A percentile compares a stretch with the other conserved stretches of the same genome.
These are phyloP conservation scores for Hypomecis punctinalis DNA, from an alignment of 2,888 invertebrate genomes.

Conservation along the genomic window DNA sequence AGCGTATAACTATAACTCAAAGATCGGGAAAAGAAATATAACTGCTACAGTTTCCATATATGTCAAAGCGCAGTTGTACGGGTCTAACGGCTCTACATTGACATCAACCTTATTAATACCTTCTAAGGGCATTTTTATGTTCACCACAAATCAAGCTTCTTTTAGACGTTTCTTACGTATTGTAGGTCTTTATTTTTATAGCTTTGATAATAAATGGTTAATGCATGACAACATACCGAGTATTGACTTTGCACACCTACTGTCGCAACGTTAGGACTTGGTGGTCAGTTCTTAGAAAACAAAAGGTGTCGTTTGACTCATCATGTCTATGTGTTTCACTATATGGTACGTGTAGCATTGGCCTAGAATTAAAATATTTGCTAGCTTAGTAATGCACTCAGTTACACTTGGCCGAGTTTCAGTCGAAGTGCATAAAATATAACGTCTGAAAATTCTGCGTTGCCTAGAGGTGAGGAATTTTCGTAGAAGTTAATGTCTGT, in stretches of 20 bases:
- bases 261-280: slow-evolving; percentile 17
- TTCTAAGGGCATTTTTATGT: too few species aligned
- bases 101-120: too few species aligned
- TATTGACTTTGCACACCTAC: background rate
- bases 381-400: slow-evolving; percentile 15
- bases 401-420: slow-evolving; percentile 21
- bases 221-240: background rate
- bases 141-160: background rate
- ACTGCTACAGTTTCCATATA: too few species aligned
- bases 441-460: slow-evolving; percentile 17
- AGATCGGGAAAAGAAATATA: too few species aligned
- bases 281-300: slow-evolving; percentile 27
- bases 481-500: slow-evolving; percentile 7
- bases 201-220: slow-evolving; percentile 1
- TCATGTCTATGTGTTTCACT: slow-evolving; percentile 16
- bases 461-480: slow-evolving; percentile 2
- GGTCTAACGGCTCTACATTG: too few species aligned
- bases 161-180: background rate
- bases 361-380: slow-evolving; percentile 30
- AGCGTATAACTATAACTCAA: too few species aligned
- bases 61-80: too few species aligned
- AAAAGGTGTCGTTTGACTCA: slow-evolving; percentile 26
- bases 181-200: background rate
- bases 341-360: slow-evolving; percentile 25
- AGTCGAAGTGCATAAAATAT: slow-evolving; percentile 10